These are phyloP conservation scores for Eupithecia pulchellata DNA, from an alignment of 2,888 invertebrate genomes.

Conservation along the genomic window DNA sequence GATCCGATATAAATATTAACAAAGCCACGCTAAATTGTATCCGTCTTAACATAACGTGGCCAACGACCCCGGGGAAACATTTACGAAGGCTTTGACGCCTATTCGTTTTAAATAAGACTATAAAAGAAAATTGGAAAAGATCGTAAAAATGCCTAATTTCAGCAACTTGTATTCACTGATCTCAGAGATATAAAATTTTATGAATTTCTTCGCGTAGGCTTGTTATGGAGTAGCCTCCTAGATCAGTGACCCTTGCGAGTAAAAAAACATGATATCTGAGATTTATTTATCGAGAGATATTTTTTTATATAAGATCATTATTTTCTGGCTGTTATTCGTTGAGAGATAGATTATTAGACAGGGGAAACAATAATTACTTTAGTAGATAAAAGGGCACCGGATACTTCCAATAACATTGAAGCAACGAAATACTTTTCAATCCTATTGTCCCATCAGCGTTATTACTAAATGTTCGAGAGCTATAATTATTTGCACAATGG, in stretches of 20 bases:
- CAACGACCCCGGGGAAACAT: slow-evolving; percentile 46
- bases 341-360: not conserved
- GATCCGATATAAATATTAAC: slow-evolving; percentile 33
- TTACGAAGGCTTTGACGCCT: slow-evolving; percentile 39
- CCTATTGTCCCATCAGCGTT: slow-evolving; percentile 15
- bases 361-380: not conserved
- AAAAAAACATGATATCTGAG: not conserved
- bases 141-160: slow-evolving; percentile 42
- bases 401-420: not conserved
- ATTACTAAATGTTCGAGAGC: slow-evolving; percentile 16
- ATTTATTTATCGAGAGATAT: not conserved
- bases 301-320: not conserved
- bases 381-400: not conserved
- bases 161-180: slow-evolving; percentile 24
- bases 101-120: slow-evolving; percentile 39
- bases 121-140: slow-evolving; percentile 45
- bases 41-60: slow-evolving; percentile 42
- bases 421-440: not conserved
- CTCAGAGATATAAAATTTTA: slow-evolving; percentile 21
- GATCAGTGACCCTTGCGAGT: slow-evolving; percentile 23
- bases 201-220: slow-evolving; percentile 19
- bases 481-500: slow-evolving; percentile 32
- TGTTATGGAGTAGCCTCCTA: slow-evolving; percentile 8
- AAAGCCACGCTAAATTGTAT: slow-evolving; percentile 30
- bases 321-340: not conserved